Evolutionary conservation across 2,888 invertebrate genomes (phyloP).

Genomic region (Notodonta ziczac): DNA sequence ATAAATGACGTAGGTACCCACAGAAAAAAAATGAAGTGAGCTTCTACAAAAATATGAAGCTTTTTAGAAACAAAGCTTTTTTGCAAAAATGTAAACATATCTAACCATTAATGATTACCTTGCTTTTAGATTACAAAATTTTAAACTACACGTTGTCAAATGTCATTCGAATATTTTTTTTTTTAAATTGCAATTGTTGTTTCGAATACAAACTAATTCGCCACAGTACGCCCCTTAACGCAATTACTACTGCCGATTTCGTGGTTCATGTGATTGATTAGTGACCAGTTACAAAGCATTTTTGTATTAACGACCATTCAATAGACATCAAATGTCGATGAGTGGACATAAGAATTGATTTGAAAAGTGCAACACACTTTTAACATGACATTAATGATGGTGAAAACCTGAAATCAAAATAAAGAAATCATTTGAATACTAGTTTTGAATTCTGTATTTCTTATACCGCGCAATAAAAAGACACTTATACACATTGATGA

Average conservation of each 20-base stretch:
- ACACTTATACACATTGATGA: not conserved
- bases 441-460: not conserved
- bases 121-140: too few relatives aligned
- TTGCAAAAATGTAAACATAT: too few relatives aligned
- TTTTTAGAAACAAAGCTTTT: too few relatives aligned
- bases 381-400: conserved; percentile 3
- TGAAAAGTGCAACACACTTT: not conserved
- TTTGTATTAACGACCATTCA: conserved; percentile 1
- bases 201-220: not conserved
- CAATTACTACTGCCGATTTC: conserved; percentile 46
- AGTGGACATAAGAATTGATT: not conserved
- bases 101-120: too few relatives aligned
- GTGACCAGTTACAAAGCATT: conserved; percentile 8
- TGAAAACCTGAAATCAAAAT: not conserved
- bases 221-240: not conserved
- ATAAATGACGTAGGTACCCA: too few relatives aligned
- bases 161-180: too few relatives aligned
- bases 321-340: conserved; percentile 2
- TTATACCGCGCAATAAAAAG: not conserved
- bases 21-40: too few relatives aligned
- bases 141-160: too few relatives aligned
- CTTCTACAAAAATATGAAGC: too few relatives aligned
- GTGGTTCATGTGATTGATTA: conserved; percentile 44
- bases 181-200: not conserved
- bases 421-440: conserved; percentile 5